phyloP scores from a whole-genome alignment of 2,797 vertebrate species.

The Gymnodraco acuticeps region DNA sequence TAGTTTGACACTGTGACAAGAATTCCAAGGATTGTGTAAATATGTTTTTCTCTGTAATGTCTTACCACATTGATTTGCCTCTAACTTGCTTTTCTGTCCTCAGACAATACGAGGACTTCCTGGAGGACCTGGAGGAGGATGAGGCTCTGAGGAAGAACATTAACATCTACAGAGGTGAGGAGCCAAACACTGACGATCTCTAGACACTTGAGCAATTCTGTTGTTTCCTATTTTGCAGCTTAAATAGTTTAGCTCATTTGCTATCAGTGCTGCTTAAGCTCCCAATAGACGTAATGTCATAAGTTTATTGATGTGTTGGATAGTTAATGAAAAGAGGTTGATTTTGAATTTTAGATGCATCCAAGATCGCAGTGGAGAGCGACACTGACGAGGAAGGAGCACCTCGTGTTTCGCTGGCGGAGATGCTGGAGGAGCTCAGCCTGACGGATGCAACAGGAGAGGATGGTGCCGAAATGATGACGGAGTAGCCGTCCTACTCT shows the following conservation, averaged over 20 bases:
- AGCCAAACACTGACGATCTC: neutral
- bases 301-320: conserved; percentile 4
- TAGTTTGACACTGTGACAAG: conserved; percentile 7
- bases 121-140: conserved; percentile 98
- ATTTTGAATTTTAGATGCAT: conserved; percentile 80
- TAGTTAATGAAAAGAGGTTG: conserved; percentile 20
- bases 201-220: conserved; percentile 1
- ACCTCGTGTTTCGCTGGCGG: conserved; percentile 91
- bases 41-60: neutral
- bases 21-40: conserved; percentile 7
- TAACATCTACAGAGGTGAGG: conserved; percentile 96
- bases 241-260: neutral
- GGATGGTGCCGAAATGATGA: conserved; percentile 95
- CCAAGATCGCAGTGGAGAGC: conserved; percentile 92
- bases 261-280: neutral
- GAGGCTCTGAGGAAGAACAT: conserved; percentile 95
- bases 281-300: neutral
- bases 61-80: neutral
- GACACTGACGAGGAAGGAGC: conserved; percentile 96
- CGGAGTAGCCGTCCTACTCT: conserved; percentile 63
- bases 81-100: conserved; percentile 36
- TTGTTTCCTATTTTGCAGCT: conserved; percentile 10
- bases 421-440: conserved; percentile 97
- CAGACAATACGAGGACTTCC: conserved; percentile 98
- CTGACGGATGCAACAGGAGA: conserved; percentile 93